A percentile compares a stretch with the other conserved stretches of the same genome.
phyloP scores from a whole-genome alignment of 2,888 invertebrate species.

The Neuroscelio doddi region DNA sequence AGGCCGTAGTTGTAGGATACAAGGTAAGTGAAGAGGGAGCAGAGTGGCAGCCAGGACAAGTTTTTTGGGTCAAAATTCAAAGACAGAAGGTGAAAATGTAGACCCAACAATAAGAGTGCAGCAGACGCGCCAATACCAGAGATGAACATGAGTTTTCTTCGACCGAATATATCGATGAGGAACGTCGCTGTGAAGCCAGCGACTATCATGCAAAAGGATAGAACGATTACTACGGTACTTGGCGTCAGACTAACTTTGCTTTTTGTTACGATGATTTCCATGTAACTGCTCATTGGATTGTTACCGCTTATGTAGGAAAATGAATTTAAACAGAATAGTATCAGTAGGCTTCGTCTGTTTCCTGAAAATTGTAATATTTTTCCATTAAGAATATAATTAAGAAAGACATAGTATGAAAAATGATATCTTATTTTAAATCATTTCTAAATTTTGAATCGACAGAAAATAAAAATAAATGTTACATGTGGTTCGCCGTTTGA shows the following conservation, averaged over 20 bases:
- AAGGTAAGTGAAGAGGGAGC: conserved; percentile 54
- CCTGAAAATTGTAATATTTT: conserved; percentile 53
- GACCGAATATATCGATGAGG: conserved; percentile 73
- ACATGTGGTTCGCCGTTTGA: too few relatives aligned
- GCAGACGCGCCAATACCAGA: conserved; percentile 69
- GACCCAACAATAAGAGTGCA: conserved; percentile 57
- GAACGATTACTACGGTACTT: conserved; percentile 71
- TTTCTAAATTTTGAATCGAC: background rate
- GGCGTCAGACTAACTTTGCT: conserved; percentile 66
- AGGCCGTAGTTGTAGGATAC: conserved; percentile 58
- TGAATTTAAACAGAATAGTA: conserved; percentile 72
- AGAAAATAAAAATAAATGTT: too few relatives aligned
- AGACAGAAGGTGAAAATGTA: conserved; percentile 60
- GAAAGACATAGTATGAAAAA: too few relatives aligned
- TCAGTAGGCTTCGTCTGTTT: conserved; percentile 70
- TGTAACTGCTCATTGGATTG: conserved; percentile 70
- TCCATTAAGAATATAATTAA: too few relatives aligned
- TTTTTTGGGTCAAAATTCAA: conserved; percentile 27
- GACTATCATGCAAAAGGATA: conserved; percentile 73
- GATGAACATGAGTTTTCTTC: conserved; percentile 71
- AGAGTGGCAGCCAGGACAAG: conserved; percentile 60
- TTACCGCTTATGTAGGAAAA: conserved; percentile 73
- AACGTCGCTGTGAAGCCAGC: conserved; percentile 70
- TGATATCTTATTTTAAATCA: too few relatives aligned
- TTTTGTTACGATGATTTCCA: conserved; percentile 67